Evolutionary conservation across 2,888 invertebrate species (phyloP).

Genomic region (Ephialtes manifestator): DNA sequence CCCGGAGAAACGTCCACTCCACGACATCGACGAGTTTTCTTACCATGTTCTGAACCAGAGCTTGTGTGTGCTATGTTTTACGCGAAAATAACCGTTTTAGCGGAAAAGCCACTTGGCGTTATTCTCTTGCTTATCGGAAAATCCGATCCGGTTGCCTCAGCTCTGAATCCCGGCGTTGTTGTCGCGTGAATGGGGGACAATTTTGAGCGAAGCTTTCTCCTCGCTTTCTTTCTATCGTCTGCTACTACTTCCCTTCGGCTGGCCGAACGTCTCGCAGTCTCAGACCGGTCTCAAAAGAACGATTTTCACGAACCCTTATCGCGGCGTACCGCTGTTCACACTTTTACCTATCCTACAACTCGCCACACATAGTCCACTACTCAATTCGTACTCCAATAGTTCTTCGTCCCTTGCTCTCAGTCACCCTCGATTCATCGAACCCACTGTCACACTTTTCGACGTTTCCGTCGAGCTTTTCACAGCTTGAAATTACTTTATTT

Average conservation of each 20-base stretch:
- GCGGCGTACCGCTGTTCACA: constrained; percentile 47
- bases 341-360: neutral
- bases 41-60: constrained; percentile 7
- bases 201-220: constrained; percentile 79
- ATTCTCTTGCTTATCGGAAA: constrained; percentile 76
- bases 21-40: constrained; percentile 38
- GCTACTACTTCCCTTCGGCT: constrained; percentile 34
- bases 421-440: constrained; percentile 32
- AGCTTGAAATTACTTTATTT: constrained; percentile 16
- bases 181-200: constrained; percentile 77
- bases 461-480: constrained; percentile 14
- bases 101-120: constrained; percentile 72
- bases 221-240: constrained; percentile 38
- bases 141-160: constrained; percentile 73
- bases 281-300: constrained; percentile 40
- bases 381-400: constrained; percentile 1
- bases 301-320: constrained; percentile 60
- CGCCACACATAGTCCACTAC: neutral
- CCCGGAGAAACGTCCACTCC: constrained; percentile 18
- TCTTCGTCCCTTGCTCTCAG: constrained; percentile 35
- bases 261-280: constrained; percentile 51
- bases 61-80: constrained; percentile 54
- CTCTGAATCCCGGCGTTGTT: constrained; percentile 51
- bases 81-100: constrained; percentile 76
- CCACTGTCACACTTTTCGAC: constrained; percentile 11